phyloP scores from a whole-genome alignment of 2,797 vertebrate genomes.

The Cryptoblepharus egeriae region DNA sequence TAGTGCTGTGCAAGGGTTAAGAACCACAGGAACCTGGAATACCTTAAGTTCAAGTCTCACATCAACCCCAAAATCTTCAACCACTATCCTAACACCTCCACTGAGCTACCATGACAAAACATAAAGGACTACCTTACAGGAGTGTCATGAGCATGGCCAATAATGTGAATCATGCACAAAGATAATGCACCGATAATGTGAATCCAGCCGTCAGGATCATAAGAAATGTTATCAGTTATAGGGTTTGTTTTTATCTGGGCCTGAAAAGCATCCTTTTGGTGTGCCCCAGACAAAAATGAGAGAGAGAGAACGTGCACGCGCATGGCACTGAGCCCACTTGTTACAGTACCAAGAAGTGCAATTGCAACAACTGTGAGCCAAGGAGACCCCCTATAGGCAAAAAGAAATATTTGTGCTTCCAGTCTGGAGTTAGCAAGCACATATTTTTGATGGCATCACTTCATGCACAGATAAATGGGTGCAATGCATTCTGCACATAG shows the following conservation, averaged over 20 bases:
- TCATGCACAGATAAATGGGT: background rate
- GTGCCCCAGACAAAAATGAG: no score
- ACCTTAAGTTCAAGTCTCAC: background rate
- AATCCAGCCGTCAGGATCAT: no score
- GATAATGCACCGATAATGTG: background rate
- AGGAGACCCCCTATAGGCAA: background rate
- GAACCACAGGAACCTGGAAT: background rate
- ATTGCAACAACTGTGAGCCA: background rate
- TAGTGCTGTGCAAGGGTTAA: background rate
- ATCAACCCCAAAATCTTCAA: background rate
- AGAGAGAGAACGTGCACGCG: background rate
- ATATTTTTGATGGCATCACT: background rate
- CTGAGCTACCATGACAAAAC: no score
- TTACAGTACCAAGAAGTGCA: background rate
- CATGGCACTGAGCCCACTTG: background rate
- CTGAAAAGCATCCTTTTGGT: background rate
- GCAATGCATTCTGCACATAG: no score
- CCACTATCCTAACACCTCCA: constrained; percentile 12
- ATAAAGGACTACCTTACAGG: background rate
- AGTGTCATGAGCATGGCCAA: background rate
- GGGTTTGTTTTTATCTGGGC: background rate
- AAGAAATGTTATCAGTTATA: no score
- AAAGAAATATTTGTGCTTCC: background rate
- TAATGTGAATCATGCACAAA: background rate
- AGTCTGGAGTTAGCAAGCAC: background rate